These are phyloP conservation scores for Staurois parvus DNA, from an alignment of 2,797 vertebrate genomes.

Conservation along the genomic window DNA sequence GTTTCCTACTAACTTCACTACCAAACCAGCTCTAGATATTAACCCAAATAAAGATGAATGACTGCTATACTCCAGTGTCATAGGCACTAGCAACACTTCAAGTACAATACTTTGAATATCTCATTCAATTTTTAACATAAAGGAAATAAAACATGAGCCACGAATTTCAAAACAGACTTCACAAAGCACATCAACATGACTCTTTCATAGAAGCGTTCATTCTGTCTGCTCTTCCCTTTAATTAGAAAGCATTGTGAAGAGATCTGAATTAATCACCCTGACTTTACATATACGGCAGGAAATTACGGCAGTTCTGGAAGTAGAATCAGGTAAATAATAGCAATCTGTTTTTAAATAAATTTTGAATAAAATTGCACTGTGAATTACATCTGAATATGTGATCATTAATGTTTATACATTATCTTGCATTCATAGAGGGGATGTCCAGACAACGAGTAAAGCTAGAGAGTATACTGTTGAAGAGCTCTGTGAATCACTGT, in stretches of 20 bases:
- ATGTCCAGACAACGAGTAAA: too few species aligned
- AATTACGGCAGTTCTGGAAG: background rate
- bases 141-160: constrained; percentile 55
- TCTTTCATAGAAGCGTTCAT: background rate
- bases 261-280: constrained; percentile 42
- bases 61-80: constrained; percentile 30
- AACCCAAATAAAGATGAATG: constrained; percentile 12
- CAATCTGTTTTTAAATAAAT: background rate
- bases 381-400: background rate
- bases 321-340: constrained; percentile 7
- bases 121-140: constrained; percentile 49
- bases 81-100: constrained; percentile 18
- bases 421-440: too few species aligned
- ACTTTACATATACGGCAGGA: background rate
- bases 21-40: background rate
- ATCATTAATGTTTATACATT: background rate
- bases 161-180: constrained; percentile 48
- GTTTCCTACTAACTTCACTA: background rate
- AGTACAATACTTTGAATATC: constrained; percentile 32
- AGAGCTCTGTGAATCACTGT: too few species aligned
- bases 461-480: too few species aligned
- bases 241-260: constrained; percentile 39
- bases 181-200: constrained; percentile 49
- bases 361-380: background rate
- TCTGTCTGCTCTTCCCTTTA: constrained; percentile 27